Percentiles rank a stretch among this genome's conserved stretches.
phyloP scores from a whole-genome alignment of 2,888 invertebrate genomes.

The Abrostola triplasia region DNA sequence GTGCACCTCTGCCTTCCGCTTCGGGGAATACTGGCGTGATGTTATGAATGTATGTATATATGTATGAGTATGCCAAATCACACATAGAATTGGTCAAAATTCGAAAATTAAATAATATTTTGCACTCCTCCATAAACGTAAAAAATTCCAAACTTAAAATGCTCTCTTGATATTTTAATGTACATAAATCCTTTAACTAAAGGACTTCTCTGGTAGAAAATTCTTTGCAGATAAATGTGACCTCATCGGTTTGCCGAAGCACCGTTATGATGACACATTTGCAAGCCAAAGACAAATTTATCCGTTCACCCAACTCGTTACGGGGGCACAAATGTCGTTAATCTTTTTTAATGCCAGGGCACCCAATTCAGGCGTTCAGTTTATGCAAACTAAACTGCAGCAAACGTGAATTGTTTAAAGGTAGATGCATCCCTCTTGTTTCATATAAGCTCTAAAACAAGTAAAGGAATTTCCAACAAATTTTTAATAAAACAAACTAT shows the following conservation, averaged over 20 bases:
- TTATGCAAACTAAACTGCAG: conserved; percentile 34
- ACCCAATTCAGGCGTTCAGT: conserved; percentile 36
- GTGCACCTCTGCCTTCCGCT: too few relatives aligned
- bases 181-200: too few relatives aligned
- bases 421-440: neutral
- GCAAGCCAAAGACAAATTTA: conserved; percentile 40
- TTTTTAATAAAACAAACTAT: neutral
- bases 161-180: too few relatives aligned
- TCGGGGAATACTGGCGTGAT: too few relatives aligned
- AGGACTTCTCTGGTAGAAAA: neutral
- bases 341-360: conserved; percentile 45
- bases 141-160: too few relatives aligned
- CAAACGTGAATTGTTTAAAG: conserved; percentile 17
- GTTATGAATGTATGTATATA: too few relatives aligned
- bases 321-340: conserved; percentile 35
- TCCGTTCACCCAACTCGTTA: conserved; percentile 39
- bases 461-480: neutral
- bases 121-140: too few relatives aligned
- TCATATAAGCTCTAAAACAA: neutral
- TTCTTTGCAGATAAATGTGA: neutral
- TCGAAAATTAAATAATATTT: too few relatives aligned
- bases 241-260: conserved; percentile 11
- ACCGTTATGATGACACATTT: conserved; percentile 38
- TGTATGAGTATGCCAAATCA: too few relatives aligned
- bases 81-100: too few relatives aligned